These are phyloP conservation scores for Busseola fusca DNA, from an alignment of 2,888 invertebrate genomes.

Conservation along the genomic window DNA sequence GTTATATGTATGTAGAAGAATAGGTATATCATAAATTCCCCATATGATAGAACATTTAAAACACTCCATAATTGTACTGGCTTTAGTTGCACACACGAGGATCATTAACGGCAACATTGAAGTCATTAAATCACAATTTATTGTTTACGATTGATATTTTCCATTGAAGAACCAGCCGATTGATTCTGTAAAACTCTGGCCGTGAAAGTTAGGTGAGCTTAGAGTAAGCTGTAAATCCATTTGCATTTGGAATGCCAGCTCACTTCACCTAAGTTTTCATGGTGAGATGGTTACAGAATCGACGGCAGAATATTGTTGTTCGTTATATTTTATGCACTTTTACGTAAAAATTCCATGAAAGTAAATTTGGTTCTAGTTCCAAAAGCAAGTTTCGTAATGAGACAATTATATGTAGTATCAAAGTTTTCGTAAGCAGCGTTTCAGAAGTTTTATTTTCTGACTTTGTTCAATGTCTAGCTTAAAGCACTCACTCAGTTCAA, in stretches of 20 bases:
- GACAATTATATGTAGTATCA: not conserved
- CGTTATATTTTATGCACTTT: too few relatives aligned
- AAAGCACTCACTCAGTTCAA: constrained; percentile 17
- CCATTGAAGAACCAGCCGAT: not conserved
- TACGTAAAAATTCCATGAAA: too few relatives aligned
- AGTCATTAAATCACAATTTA: not conserved
- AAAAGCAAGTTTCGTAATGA: not conserved
- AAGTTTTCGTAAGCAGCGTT: not conserved
- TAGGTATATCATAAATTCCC: not conserved
- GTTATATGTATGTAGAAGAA: too few relatives aligned
- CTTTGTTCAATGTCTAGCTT: not conserved
- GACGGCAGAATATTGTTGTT: too few relatives aligned
- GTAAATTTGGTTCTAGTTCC: not conserved
- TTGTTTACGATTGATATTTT: constrained; percentile 10
- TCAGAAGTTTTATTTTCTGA: not conserved
- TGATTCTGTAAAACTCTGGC: too few relatives aligned
- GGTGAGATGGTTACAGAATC: too few relatives aligned
- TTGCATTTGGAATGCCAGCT: too few relatives aligned
- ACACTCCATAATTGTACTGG: not conserved
- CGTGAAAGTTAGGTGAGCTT: too few relatives aligned
- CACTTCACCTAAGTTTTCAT: too few relatives aligned
- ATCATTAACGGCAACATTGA: not conserved
- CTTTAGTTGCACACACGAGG: constrained; percentile 9
- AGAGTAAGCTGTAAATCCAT: too few relatives aligned
- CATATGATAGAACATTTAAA: not conserved